Evolutionary conservation across 2,113 vertebrate species (phyloP).

Genomic region (Mobula hypostoma): DNA sequence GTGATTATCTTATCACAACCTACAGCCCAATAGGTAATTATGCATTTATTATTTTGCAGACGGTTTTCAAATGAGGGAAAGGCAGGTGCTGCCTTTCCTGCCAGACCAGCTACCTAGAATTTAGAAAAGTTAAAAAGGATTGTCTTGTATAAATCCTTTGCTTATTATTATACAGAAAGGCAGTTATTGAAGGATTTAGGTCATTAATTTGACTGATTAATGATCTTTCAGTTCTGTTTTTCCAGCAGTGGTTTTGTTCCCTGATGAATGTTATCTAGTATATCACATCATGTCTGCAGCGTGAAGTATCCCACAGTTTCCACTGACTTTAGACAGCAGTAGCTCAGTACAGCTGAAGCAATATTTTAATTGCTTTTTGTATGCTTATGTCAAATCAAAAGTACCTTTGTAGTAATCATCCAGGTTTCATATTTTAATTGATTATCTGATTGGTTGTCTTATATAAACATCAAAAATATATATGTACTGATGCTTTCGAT

Average conservation of each 20-base stretch:
- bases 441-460: background rate
- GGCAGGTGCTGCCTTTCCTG: background rate
- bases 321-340: background rate
- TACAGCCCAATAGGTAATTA: background rate
- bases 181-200: background rate
- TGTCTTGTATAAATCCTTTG: background rate
- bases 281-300: constrained; percentile 1
- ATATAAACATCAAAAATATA: background rate
- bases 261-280: background rate
- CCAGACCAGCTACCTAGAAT: background rate
- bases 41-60: constrained; percentile 14
- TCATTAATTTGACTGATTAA: constrained; percentile 18
- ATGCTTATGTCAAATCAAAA: background rate
- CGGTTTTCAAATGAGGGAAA: background rate
- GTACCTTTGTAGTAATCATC: background rate
- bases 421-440: too few species aligned
- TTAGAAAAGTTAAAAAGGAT: background rate
- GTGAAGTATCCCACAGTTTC: background rate
- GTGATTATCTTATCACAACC: background rate
- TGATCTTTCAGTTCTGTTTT: constrained; percentile 7
- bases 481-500: background rate
- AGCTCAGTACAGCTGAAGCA: background rate
- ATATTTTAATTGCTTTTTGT: background rate
- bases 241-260: constrained; percentile 1
- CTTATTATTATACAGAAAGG: background rate